Conservation (phyloP, 2,888 invertebrate genomes). For the Pyrocoelia pectoralis region DNA sequence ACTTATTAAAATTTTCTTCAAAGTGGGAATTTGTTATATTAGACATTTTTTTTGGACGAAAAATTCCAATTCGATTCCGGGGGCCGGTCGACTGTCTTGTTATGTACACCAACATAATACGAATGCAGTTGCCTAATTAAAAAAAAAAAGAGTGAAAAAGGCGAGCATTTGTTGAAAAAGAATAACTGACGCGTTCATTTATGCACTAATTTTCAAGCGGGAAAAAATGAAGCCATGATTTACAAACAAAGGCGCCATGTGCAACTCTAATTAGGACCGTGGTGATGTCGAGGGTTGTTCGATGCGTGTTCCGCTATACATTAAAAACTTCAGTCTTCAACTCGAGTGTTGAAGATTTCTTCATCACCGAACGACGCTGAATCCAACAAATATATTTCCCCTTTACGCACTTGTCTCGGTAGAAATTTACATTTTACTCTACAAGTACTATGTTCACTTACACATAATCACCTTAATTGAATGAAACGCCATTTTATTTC, state of each 20-base stretch:
- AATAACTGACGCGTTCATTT: conserved; percentile 41
- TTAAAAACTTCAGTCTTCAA: conserved; percentile 33
- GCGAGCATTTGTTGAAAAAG: conserved; percentile 24
- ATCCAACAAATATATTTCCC: conserved; percentile 28
- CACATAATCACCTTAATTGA: conserved; percentile 27
- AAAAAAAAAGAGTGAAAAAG: conserved; percentile 52
- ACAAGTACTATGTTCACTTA: conserved; percentile 26
- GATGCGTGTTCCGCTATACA: conserved; percentile 35
- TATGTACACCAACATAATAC: conserved; percentile 51
- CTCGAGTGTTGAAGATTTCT: conserved; percentile 27
- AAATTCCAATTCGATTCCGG: conserved; percentile 22
- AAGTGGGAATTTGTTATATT: conserved; percentile 58
- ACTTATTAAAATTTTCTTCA: conserved; percentile 59
- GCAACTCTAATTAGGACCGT: conserved; percentile 38
- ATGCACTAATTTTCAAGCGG: conserved; percentile 45
- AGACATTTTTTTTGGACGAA: conserved; percentile 44
- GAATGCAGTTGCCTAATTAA: conserved; percentile 58
- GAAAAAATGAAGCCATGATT: conserved; percentile 40
- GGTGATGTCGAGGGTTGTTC: conserved; percentile 33
- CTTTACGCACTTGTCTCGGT: conserved; percentile 27
- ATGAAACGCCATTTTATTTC: conserved; percentile 24
- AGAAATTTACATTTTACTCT: conserved; percentile 30
- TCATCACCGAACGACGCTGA: conserved; percentile 29
- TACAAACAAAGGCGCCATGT: conserved; percentile 38
- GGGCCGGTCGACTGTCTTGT: no score